Conservation (phyloP, 2,888 invertebrate species). For the Helicoverpa assulta region DNA sequence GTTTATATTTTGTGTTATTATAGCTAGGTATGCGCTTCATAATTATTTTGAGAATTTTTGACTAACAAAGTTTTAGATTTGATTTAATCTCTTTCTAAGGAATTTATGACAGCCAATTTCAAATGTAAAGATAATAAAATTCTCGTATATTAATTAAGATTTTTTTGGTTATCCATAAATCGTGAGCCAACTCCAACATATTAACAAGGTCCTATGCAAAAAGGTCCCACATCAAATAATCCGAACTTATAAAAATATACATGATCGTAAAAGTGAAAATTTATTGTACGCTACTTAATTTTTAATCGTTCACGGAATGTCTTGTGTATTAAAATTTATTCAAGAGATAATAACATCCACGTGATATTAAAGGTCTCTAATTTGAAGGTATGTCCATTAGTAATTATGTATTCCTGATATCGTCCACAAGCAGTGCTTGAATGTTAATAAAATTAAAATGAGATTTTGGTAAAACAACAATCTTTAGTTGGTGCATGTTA, state of each 20-base stretch:
- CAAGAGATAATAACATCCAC: conserved; percentile 64
- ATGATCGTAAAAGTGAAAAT: conserved; percentile 61
- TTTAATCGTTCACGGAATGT: conserved; percentile 64
- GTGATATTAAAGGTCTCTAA: conserved; percentile 69
- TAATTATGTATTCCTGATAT: conserved; percentile 76
- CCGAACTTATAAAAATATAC: conserved; percentile 34
- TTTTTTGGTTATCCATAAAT: conserved; percentile 30
- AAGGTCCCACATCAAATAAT: conserved; percentile 40
- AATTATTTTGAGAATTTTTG: neutral
- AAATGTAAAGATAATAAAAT: neutral
- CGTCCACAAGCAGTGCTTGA: conserved; percentile 66
- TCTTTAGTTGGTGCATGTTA: conserved; percentile 56
- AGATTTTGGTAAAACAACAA: conserved; percentile 68
- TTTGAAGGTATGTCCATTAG: conserved; percentile 73
- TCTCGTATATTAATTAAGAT: conserved; percentile 19
- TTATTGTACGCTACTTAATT: conserved; percentile 70
- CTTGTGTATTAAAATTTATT: conserved; percentile 64
- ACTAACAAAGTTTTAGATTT: neutral
- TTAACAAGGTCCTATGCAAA: conserved; percentile 49
- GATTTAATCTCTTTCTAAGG: neutral
- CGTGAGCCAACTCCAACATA: conserved; percentile 11
- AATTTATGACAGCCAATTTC: conserved; percentile 3
- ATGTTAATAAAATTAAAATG: conserved; percentile 78
- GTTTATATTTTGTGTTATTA: conserved; percentile 40
- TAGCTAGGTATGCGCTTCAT: conserved; percentile 9